Base-by-base conservation (phyloP, 2,888 invertebrate species). In the Siphonodentalium dalli region DNA sequence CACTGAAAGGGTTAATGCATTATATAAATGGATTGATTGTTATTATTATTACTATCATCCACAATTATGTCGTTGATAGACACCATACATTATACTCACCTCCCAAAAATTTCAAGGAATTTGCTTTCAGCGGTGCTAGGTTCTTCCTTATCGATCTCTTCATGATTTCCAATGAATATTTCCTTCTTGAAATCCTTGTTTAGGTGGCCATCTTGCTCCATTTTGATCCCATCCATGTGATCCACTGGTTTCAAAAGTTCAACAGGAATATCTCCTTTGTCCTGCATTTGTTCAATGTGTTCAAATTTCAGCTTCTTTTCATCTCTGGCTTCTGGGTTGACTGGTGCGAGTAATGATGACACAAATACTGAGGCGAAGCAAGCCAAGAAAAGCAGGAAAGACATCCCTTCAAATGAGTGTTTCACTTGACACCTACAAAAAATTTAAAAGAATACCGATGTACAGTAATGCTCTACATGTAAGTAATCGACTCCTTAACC, bases 161-260 rank as follows among this genome's bases (percentile, higher is more conserved):
- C 77, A 49, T 78, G 78, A 60, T 80, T 67, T 4, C 83, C 83
- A 13, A 83, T 63, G 50, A 84, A 73, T 40, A 83, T 70, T 66
- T 84, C 84, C 57, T 82, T 80, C 57, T 81, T 75, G 55, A 80
- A 84, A 7, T 83, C 77, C 34, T 75, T 76, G 55, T 84, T 84
- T 9, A 84, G 52, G 62, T 82, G 81, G 3, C 84, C 84, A 69
- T 84, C 83, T 45, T 81, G 75, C 63, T 85, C 84, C 58, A 84
- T 68, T 44, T 78, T 78, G 3, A 85, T 75, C 15, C 73, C 83
- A 57, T 83, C 81, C 24, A 85, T 60, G 67, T 84, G 84, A 58
- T 83, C 82, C 1, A 77, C 78, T 13, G 79, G 77, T 37, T 73
- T 61, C 3, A 82, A 63, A 39, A 78, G 71, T 3, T 70, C 67